phyloP scores from a whole-genome alignment of 2,888 invertebrate genomes.

The Ophion costatus region DNA sequence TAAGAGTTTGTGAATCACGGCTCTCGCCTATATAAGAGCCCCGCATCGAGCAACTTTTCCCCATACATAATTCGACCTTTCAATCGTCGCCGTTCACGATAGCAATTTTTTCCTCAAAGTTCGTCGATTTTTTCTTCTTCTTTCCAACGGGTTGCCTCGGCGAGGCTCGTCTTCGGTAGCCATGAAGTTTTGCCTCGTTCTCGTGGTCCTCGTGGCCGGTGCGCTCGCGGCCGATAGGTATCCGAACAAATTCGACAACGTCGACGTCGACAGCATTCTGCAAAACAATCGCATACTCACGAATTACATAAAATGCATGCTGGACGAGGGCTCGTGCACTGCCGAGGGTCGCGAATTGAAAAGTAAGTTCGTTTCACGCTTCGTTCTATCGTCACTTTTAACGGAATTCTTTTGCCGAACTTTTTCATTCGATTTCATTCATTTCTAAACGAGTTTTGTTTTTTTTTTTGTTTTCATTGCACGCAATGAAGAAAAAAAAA shows the following conservation, averaged over 20 bases:
- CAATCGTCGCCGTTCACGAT: conserved; percentile 40
- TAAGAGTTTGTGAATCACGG: conserved; percentile 46
- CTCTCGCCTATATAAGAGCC: conserved; percentile 68
- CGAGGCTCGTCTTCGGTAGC: background rate
- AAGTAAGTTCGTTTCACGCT: conserved; percentile 83
- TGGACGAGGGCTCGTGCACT: conserved; percentile 87
- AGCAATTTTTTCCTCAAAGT: background rate
- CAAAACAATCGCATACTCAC: conserved; percentile 85
- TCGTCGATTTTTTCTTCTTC: background rate
- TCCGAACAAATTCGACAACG: conserved; percentile 85
- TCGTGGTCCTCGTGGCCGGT: conserved; percentile 76
- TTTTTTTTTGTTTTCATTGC: no score
- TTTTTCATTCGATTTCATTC: no score
- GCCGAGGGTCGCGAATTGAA: conserved; percentile 86
- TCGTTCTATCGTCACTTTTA: background rate
- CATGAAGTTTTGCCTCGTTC: conserved; percentile 68
- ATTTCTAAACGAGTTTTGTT: no score
- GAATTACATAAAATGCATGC: conserved; percentile 87
- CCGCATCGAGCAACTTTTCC: conserved; percentile 48
- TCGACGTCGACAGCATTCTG: conserved; percentile 86
- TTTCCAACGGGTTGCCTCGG: background rate
- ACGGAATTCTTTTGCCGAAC: background rate
- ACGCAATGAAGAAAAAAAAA: no score
- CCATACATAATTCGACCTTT: conserved; percentile 62
- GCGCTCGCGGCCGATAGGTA: conserved; percentile 78